Base-by-base conservation (phyloP, 2,888 invertebrate species). In the Drosophila dives region DNA sequence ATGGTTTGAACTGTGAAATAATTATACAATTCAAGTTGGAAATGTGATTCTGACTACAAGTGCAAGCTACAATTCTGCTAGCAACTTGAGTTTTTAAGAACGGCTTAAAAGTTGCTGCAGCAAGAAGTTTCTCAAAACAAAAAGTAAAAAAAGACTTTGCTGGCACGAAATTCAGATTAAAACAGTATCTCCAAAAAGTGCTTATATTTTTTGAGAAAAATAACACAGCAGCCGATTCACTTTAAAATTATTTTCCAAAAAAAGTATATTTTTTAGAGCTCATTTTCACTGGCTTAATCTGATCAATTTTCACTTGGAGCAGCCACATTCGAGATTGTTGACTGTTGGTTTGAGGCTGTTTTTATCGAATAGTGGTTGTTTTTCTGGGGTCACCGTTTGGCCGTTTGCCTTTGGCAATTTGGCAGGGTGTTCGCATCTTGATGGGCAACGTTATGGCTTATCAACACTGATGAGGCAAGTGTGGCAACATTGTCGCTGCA, bases 401-500 rank as follows among this genome's bases (percentile, higher is more conserved):
- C 34, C 26, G 36, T 26, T 49, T 45, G 56, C 55, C 26, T 50
- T 45, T 48, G 72, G 49, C 49, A 70, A 54, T 61, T 49, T 60
- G 51, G 50, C 38, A 45, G 62, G 12, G 29, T 23, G 40, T 45
- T 53, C 36, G 50, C 48, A 56, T 56, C 40, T 74, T 64, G 51
- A 75, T 77, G 61, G 51, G 20, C 62, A 42, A 23, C 45, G 15
- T 20, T 58, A n/a, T 20, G 60, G 60, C 33, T 64, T 74, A 73
- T 74, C 66, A 66, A 23, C 36, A 23, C 23, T 33, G 29, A 42
- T 63, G 54, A 49, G 55, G 55, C 55, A 70, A 49, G 36, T 56
- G 62, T 65, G 77, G 29, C 70, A 75, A 54, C 12, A 55, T 55
- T 49, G 50, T 48, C 49, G 45, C 58, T 72, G 59, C 77, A 67